Evolutionary conservation across 64 coral and sea anemone species (phyloP).

Genomic region (Montipora capricornis): DNA sequence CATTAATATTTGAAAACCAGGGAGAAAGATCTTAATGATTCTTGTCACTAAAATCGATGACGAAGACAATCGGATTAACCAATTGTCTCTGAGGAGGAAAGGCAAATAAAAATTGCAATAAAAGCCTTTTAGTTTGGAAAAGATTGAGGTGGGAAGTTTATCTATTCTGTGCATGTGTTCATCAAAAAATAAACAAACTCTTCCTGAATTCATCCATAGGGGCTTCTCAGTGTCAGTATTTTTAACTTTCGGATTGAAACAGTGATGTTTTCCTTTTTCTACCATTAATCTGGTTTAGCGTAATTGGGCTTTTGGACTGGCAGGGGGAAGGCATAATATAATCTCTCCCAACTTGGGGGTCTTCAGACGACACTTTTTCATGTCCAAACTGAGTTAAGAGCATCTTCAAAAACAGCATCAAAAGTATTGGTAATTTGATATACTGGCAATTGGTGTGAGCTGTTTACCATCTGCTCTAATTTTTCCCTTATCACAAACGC

Average conservation of each 20-base stretch:
- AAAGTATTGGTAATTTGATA: not conserved
- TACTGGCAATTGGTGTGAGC: not conserved
- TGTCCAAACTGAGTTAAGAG: too few relatives aligned
- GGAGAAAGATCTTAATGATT: not conserved
- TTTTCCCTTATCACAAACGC: not conserved
- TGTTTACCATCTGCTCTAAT: not conserved
- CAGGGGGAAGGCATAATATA: too few relatives aligned
- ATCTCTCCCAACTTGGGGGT: too few relatives aligned
- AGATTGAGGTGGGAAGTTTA: not conserved
- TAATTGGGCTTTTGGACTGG: too few relatives aligned
- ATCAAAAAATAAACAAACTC: not conserved
- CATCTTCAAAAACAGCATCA: too few relatives aligned
- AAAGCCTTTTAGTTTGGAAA: not conserved
- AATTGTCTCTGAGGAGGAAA: not conserved
- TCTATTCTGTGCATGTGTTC: not conserved
- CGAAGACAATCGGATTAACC: not conserved
- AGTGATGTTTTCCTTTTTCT: not conserved
- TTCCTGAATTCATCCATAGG: not conserved
- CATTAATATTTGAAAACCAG: slow-evolving; percentile 55
- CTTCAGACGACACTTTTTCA: too few relatives aligned
- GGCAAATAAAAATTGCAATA: slow-evolving; percentile 2
- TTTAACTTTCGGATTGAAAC: not conserved
- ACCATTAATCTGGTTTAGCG: not conserved
- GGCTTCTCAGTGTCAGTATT: not conserved
- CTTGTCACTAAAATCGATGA: not conserved